A percentile compares a stretch with the other conserved stretches of the same genome.
Conservation (phyloP, 2,888 invertebrate species). For the Odontomyia ornata region DNA sequence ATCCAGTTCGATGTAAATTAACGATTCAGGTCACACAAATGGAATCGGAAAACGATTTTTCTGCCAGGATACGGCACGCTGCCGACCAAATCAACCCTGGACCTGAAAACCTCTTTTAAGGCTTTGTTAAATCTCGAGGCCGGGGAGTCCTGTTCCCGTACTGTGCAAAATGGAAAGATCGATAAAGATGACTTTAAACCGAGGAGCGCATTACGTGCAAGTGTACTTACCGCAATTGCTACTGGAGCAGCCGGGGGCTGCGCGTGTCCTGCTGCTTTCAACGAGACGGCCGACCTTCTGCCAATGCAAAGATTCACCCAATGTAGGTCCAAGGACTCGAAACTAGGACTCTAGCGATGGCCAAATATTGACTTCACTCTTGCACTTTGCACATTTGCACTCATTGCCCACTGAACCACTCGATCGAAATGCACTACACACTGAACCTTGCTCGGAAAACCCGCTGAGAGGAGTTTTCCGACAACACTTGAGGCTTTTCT, state of each 20-base stretch:
- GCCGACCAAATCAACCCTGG: neutral
- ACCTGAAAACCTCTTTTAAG: neutral
- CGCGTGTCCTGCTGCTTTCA: slow-evolving; percentile 16
- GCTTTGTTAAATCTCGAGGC: neutral
- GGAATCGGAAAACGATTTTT: neutral
- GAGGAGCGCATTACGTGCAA: slow-evolving; percentile 36
- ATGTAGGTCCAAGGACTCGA: slow-evolving; percentile 19
- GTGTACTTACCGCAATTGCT: slow-evolving; percentile 38
- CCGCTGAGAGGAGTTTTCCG: slow-evolving; percentile 6
- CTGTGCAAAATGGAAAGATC: slow-evolving; percentile 30
- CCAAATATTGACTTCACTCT: neutral
- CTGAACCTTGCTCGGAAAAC: neutral
- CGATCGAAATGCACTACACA: slow-evolving; percentile 18
- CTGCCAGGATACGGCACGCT: neutral
- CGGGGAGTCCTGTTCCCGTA: slow-evolving; percentile 8
- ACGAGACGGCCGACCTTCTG: neutral
- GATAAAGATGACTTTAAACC: slow-evolving; percentile 34
- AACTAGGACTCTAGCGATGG: neutral
- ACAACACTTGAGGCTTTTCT: slow-evolving; percentile 14
- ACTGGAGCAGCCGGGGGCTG: slow-evolving; percentile 18
- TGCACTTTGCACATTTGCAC: neutral
- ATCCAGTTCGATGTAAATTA: neutral
- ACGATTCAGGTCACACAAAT: neutral
- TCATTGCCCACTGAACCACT: slow-evolving; percentile 18
- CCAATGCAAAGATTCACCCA: slow-evolving; percentile 12